Evolutionary conservation across 2,797 vertebrate species (phyloP), one percentile per base, ranked within the genome.

Genomic region (Muscicapa striata): DNA sequence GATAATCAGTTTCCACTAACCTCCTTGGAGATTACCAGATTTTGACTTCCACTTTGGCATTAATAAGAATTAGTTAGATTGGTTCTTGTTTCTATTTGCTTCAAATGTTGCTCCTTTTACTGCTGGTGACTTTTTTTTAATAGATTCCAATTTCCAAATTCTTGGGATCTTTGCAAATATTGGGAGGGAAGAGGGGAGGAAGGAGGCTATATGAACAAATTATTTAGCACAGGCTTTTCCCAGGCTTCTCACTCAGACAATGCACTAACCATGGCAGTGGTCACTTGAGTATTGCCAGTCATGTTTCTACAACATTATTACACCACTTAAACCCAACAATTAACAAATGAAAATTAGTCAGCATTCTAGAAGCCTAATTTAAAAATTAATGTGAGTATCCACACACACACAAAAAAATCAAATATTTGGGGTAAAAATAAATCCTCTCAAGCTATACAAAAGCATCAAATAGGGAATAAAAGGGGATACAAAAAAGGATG

Each of bases 131-230:
- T 57, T 41, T 70, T 49, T 70, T 51, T 30, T 3, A 81, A 70
- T 43, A 80, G 17, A 74, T 59, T 13, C 7, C 27, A 52, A 7
- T 79, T 72, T 76, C 67, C 10, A 79, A 8, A 57, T 84, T 84
- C 10, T 57, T 59, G 38, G 10, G 24, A 8, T 75, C 11, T 79
- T 81, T 77, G 24, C 5, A 61, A 4, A 75, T 84, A n/a, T 10
- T 38, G 20, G 16, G 6, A 15, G 11, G 9, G 7, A 6, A 24
- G 5, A 7, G 5, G 2, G 7, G 5, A 36, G 14, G 0, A 66
- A 69, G 29, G 24, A 59, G 18, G 3, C 9, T 52, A 11, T 20
- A 49, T 20, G 15, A 84, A 20, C 36, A 86, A 75, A 83, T 84
- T 67, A 76, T 9, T 49, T 79, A 57, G n/a, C 59, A 52, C 6